A percentile compares a stretch with the other conserved stretches of the same genome.
Conservation (phyloP, 2,797 vertebrate species). For the Caiman crocodilus region DNA sequence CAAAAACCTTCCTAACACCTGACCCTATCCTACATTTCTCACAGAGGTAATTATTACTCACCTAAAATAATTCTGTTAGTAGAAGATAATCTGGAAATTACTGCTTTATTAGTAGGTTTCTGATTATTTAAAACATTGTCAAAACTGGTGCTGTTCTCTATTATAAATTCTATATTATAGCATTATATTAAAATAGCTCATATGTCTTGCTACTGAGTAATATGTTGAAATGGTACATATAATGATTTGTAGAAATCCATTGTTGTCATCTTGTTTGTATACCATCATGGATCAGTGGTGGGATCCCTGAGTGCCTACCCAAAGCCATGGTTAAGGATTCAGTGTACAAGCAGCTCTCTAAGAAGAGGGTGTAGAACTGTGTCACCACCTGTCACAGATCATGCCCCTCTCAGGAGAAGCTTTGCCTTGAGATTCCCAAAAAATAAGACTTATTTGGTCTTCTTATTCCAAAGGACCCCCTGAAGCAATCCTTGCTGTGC, state of each 20-base stretch:
- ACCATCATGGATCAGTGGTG: no score
- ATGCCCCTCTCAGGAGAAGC: no score
- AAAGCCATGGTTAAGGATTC: no score
- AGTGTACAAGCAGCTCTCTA: no score
- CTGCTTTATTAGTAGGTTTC: background rate
- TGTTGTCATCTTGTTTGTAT: background rate
- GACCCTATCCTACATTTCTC: background rate
- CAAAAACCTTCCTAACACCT: background rate
- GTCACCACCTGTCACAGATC: no score
- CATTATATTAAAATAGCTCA: background rate
- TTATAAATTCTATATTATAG: background rate
- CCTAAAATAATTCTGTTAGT: background rate
- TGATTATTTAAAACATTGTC: background rate
- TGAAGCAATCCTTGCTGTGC: no score
- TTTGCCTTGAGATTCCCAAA: no score
- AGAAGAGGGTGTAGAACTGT: no score
- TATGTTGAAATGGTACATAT: background rate
- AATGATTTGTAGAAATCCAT: background rate
- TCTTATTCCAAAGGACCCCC: no score
- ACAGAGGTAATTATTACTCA: background rate
- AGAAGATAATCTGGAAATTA: background rate
- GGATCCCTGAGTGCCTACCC: no score
- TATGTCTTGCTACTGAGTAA: background rate
- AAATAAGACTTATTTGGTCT: no score
- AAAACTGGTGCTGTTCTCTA: background rate